Evolutionary conservation across 2,888 invertebrate species (phyloP).

Genomic region (Dromius quadrimaculatus): DNA sequence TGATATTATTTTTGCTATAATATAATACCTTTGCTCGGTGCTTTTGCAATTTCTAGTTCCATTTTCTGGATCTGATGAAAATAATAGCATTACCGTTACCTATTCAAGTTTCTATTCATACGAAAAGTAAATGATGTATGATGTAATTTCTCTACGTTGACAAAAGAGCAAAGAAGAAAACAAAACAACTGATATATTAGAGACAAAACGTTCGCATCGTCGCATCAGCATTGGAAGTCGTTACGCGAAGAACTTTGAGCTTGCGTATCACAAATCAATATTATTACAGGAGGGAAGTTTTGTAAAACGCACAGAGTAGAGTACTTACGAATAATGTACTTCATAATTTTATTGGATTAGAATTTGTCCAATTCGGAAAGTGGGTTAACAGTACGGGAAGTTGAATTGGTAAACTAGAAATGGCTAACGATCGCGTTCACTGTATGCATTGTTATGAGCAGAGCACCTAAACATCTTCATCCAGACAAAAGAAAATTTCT

Average conservation of each 20-base stretch:
- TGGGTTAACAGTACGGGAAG: slow-evolving; percentile 44
- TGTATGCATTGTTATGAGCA: slow-evolving; percentile 1
- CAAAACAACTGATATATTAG: slow-evolving; percentile 32
- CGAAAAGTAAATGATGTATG: slow-evolving; percentile 16
- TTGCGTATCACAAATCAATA: slow-evolving; percentile 44
- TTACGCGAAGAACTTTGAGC: slow-evolving; percentile 19
- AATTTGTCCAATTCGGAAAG: slow-evolving; percentile 49
- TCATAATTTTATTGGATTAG: slow-evolving; percentile 50
- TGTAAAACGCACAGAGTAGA: slow-evolving; percentile 31
- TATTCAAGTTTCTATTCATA: too few relatives aligned
- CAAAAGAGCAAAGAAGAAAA: slow-evolving; percentile 14
- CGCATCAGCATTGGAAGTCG: slow-evolving; percentile 24
- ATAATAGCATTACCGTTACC: too few relatives aligned
- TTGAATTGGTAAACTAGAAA: slow-evolving; percentile 46
- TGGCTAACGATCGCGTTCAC: slow-evolving; percentile 38
- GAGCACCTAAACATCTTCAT: slow-evolving; percentile 2
- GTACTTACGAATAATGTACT: slow-evolving; percentile 49
- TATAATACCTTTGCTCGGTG: too few relatives aligned
- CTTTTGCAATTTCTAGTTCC: too few relatives aligned
- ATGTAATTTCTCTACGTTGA: slow-evolving; percentile 9
- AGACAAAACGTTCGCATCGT: slow-evolving; percentile 21
- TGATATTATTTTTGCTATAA: too few relatives aligned
- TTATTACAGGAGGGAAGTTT: slow-evolving; percentile 42
- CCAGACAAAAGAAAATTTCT: too few relatives aligned
- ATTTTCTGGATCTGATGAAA: too few relatives aligned